Conservation (phyloP, 1,140 invertebrate species). For the Neuroterus valhalla region DNA sequence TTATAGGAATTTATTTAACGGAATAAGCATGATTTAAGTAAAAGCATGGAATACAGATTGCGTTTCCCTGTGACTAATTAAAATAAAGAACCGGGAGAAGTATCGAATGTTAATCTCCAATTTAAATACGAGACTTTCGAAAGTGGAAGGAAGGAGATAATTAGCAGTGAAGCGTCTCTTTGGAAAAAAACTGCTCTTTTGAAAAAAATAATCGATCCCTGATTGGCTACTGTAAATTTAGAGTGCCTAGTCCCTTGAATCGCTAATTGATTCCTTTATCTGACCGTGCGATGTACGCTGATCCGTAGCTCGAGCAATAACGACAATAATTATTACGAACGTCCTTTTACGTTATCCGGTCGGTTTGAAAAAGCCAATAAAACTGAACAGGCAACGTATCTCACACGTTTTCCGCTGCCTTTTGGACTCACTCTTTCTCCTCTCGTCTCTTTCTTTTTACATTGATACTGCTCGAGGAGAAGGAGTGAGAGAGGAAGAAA, state of each 20-base stretch:
- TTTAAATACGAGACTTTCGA: constrained; percentile 24
- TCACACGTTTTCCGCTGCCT: constrained; percentile 41
- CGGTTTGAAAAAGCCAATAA: constrained; percentile 51
- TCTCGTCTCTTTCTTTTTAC: constrained; percentile 33
- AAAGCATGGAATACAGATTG: no score
- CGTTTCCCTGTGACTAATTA: neutral
- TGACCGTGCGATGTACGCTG: constrained; percentile 2
- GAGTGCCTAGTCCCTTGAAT: constrained; percentile 23
- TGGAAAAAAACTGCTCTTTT: neutral
- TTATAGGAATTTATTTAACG: no score
- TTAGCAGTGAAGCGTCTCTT: neutral
- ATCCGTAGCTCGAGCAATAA: constrained; percentile 34
- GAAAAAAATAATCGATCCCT: constrained; percentile 16
- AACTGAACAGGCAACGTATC: constrained; percentile 40
- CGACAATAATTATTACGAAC: constrained; percentile 56
- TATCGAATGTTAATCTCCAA: constrained; percentile 5
- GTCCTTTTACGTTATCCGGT: constrained; percentile 55
- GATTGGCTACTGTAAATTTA: constrained; percentile 31
- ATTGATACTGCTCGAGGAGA: constrained; percentile 32
- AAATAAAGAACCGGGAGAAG: neutral
- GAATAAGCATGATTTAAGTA: no score
- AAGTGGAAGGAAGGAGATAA: constrained; percentile 8
- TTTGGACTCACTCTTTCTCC: constrained; percentile 23
- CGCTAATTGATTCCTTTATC: constrained; percentile 38
- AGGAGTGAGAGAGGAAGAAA: neutral